Base-by-base conservation (phyloP, 1,140 invertebrate genomes). In the Cyclargus thomasi region DNA sequence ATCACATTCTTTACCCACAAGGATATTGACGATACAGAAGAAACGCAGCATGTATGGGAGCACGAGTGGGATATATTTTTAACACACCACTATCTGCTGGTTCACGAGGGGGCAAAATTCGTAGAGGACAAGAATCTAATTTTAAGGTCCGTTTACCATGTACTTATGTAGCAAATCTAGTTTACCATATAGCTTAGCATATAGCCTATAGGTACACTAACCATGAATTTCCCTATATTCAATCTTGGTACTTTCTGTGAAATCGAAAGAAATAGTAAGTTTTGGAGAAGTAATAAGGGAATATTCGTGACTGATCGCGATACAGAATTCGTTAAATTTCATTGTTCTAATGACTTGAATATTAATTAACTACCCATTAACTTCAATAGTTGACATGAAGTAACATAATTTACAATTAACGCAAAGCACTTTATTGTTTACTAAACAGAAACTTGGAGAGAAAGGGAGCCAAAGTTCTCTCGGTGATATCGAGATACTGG, bases 31-130 rank as follows among this genome's bases (percentile, higher is more conserved):
- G 92, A 93, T 23, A 93, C 94, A n/a, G 91, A 93, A 53, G 83
- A 87, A 71, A 57, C 74, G 14, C 92, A 93, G 63, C 92, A 92
- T 73, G 89, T 96, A 17, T 96, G 94, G 94, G 93, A 95, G 69
- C 94, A 95, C 72, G 95, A 97, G 81, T 97, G 97, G 97, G 95
- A 97, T 71, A 94, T 95, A 75, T 97, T 97, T 77, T 92, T 97
- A 11, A 93, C 93, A 1, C 93, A 95, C 86, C 96, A 94, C 85
- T 95, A 96, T 83, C 89, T 92, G 23, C 79, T 96, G 29, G 92
- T 94, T 64, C 95, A 96, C 79, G 92, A 94, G 73, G 92, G 93
- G 69, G 91, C 84, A 0, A 86, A 90, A 53, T 92, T 93, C 86
- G 77, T 78, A 16, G 83, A 89, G 29, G 88, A 91, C 65, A 86